These are phyloP conservation scores for Hemiprocne comata DNA, from an alignment of 2,113 vertebrate species.

Conservation along the genomic window DNA sequence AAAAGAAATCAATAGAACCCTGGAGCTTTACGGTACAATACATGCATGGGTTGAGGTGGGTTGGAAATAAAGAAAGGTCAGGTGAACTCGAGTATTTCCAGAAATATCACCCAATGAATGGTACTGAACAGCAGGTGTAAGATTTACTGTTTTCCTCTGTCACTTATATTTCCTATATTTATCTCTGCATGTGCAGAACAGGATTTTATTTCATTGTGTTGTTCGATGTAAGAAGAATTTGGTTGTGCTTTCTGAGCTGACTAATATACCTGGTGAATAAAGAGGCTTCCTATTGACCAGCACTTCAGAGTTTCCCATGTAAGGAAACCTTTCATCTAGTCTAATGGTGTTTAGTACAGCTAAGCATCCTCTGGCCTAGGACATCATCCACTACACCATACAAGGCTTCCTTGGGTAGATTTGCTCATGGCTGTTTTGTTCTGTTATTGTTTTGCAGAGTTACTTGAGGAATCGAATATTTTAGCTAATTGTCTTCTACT, in stretches of 20 bases:
- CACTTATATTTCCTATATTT: background rate
- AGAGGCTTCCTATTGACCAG: background rate
- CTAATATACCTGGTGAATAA: background rate
- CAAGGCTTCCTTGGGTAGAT: background rate
- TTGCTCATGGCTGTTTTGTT: background rate
- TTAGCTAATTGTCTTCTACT: background rate
- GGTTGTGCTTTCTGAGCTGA: background rate
- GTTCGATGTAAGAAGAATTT: background rate
- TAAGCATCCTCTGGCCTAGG: background rate
- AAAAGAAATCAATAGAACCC: background rate
- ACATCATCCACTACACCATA: accelerated
- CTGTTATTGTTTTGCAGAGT: background rate
- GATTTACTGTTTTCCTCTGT: background rate
- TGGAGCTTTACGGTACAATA: background rate
- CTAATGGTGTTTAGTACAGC: background rate
- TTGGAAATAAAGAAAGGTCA: background rate
- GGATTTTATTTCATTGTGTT: background rate
- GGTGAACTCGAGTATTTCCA: background rate
- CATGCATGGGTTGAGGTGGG: background rate
- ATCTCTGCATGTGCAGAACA: accelerated
- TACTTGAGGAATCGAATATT: background rate
- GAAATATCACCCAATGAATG: background rate
- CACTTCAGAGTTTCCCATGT: background rate
- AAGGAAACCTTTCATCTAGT: background rate
- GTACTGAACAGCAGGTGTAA: background rate